A percentile compares a stretch with the other conserved stretches of the same genome.
These are phyloP conservation scores for Sebastes vulpes DNA, from an alignment of 2,797 vertebrate genomes.

Conservation along the genomic window DNA sequence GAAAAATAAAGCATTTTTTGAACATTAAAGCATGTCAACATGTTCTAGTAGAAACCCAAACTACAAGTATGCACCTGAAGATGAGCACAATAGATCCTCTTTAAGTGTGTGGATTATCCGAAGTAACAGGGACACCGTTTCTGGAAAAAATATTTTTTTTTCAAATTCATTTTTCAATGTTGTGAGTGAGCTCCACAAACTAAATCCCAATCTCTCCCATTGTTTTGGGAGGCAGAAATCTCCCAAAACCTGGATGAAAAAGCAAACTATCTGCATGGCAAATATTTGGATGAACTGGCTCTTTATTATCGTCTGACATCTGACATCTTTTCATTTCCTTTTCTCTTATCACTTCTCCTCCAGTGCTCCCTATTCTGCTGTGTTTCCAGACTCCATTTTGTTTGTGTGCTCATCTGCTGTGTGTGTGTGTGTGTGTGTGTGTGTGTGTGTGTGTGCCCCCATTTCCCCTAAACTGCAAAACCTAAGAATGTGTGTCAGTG, in stretches of 20 bases:
- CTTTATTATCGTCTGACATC: not conserved
- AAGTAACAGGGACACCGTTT: not conserved
- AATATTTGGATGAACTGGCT: not conserved
- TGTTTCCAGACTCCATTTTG: slow-evolving; percentile 62
- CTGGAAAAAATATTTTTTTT: not conserved
- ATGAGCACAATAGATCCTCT: not conserved
- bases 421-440: not conserved
- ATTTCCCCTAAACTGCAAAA: slow-evolving; percentile 36
- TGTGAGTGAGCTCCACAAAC: not conserved
- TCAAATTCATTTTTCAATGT: not conserved
- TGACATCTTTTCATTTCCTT: not conserved
- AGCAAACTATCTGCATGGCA: not conserved
- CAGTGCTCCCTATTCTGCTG: not conserved
- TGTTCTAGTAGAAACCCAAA: not conserved
- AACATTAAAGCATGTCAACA: not conserved
- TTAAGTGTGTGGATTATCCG: not conserved
- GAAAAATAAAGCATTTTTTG: not conserved
- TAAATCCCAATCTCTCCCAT: not conserved
- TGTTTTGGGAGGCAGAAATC: not conserved
- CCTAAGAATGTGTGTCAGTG: slow-evolving; percentile 21
- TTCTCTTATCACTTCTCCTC: not conserved
- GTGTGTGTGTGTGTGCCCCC: slow-evolving; percentile 3
- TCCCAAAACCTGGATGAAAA: not conserved
- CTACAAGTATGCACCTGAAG: not conserved
- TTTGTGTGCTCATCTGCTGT: slow-evolving; percentile 43